Evolutionary conservation across 2,888 invertebrate genomes (phyloP), one percentile per base, ranked within the genome.

Genomic region (Operophtera brumata): DNA sequence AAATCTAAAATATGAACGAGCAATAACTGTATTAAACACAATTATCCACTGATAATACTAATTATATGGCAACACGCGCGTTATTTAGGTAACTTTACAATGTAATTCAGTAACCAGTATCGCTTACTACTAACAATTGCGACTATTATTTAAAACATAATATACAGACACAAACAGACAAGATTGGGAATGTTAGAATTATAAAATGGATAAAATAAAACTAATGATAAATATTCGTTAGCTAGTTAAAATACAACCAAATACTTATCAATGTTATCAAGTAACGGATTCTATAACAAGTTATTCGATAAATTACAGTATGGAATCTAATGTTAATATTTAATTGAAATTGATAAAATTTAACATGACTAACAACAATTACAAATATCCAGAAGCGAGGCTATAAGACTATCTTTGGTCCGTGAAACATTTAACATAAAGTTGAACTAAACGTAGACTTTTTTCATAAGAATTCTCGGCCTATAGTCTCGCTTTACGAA

Each of bases 21-120:
- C 40, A 48, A 40, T 40, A 47, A 42, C 49, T 42, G 46, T 32
- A 47, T 28, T 25, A 46, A 35, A 55, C 42, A 49, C 30, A 44
- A 42, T 41, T 54, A 53, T 43, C 50, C 43, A 30, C 39, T 48
- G 59, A 59, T 61, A 62, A 65, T 78, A 80, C 80, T 82, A 82
- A 70, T 70, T 67, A 70, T 87, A 88, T 88, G 89, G 88, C 89
- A 89, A 86, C 88, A 75, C 78, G 77, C 80, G 73, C 76, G 75
- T 81, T 76, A 75, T 75, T 67, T 78, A 78, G 88, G 88, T 89
- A 88, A 88, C 88, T 86, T 73, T 80, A 77, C 71, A 73, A 69
- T 69, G 66, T 73, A 69, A 71, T 46, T 46, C 64, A 64, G 73
- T 77, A 59, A 61, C 57, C 54, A 54, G 40, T 55, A 57, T 59